Evolutionary conservation across 2,888 invertebrate species (phyloP), one percentile per base, ranked within the genome.

Genomic region (Apamea epomidion): DNA sequence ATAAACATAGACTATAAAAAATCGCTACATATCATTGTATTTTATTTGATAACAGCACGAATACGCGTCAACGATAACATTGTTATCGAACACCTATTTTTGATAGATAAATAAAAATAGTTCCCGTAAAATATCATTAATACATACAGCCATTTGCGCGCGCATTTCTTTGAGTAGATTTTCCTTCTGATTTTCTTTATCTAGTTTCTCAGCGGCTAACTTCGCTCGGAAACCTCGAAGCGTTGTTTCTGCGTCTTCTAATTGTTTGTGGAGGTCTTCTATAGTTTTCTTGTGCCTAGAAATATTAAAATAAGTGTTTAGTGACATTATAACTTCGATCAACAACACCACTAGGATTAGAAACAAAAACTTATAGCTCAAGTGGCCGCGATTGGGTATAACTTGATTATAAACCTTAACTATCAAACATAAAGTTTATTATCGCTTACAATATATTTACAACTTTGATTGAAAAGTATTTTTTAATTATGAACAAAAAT

Each of bases 141-240:
- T 68, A 92, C 95, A 85, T 84, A 97, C 97, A 83, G 93, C 90
- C 6, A 97, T 85, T 84, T 97, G 95, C 3, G 92, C 87, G 18
- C 93, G 92, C 76, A 96, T 95, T 81, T 97, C 97, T 67, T 94
- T 95, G n/a, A 96, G 96, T 37, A 96, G 81, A 48, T 89, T 91
- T 3, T 96, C 96, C 42, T 92, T 95, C 88, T 96, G 96, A 21
- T 95, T 94, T 68, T 97, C 96, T 76, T 96, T 97, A 78, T 97
- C 96, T 0, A 95, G 84, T 69, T 97, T 92, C 88, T 97, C 97
- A 0, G 96, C 96, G 0, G 97, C 95, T n/a, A 97, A 83, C 78
- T 97, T 97, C 0, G 95, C 95, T 45, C 96, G 92, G 91, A 95
- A 97, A 0, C 95, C 96, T 3, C 95, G 92, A 0, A 97, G 67